Percentiles rank a stretch among this genome's conserved stretches.
phyloP scores from a whole-genome alignment of 92 coral and sea anemone genomes.

The Porites cylindrica region DNA sequence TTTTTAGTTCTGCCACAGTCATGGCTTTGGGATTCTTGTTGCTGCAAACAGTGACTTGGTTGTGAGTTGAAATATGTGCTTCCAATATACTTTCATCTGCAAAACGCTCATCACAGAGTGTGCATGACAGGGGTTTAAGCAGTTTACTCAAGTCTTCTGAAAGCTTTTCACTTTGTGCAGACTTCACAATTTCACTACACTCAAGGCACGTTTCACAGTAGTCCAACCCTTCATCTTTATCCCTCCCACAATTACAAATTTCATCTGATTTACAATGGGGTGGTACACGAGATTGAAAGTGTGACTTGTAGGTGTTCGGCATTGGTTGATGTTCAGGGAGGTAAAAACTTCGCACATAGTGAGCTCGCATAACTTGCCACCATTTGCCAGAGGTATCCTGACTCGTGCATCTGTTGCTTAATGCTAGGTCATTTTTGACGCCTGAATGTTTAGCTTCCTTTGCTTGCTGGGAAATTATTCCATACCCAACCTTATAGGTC shows the following conservation, averaged over 20 bases:
- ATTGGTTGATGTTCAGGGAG: constrained; percentile 68
- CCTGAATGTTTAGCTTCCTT: constrained; percentile 57
- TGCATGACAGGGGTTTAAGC: constrained; percentile 20
- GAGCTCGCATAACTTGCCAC: constrained; percentile 63
- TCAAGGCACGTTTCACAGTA: constrained; percentile 49
- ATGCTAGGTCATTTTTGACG: constrained; percentile 28
- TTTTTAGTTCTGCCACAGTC: constrained; percentile 31
- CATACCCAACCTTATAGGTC: constrained; percentile 59
- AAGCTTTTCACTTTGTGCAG: constrained; percentile 34
- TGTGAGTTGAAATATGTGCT: constrained; percentile 27
- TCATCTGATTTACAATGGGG: constrained; percentile 42
- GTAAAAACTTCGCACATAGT: constrained; percentile 58
- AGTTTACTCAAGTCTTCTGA: constrained; percentile 10
- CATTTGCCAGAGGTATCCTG: constrained; percentile 57
- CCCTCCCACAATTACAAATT: constrained; percentile 59
- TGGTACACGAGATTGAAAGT: constrained; percentile 50
- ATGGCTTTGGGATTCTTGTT: constrained; percentile 18
- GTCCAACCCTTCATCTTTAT: constrained; percentile 9
- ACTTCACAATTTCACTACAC: constrained; percentile 29
- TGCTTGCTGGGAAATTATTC: constrained; percentile 54
- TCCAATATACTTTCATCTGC: constrained; percentile 44
- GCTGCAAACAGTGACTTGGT: not conserved
- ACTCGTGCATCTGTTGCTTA: constrained; percentile 26
- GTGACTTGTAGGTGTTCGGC: constrained; percentile 52
- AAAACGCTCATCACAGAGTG: constrained; percentile 51